phyloP scores from a whole-genome alignment of 2,113 vertebrate genomes.

The Chlamydotis undulata region DNA sequence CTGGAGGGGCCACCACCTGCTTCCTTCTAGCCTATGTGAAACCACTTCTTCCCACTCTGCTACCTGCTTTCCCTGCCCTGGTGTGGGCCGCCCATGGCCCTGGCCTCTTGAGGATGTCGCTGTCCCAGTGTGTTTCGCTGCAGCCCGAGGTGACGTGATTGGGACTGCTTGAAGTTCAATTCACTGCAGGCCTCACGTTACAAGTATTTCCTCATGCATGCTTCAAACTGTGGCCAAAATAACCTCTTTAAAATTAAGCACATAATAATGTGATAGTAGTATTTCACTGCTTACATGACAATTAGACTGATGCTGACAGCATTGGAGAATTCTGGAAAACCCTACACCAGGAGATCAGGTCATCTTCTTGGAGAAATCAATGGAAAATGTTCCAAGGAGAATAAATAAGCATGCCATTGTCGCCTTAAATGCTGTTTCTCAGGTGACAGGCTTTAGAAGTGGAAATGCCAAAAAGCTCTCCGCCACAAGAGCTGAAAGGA shows the following conservation, averaged over 20 bases:
- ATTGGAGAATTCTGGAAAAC: not conserved
- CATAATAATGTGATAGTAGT: not conserved
- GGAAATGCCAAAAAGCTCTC: not conserved
- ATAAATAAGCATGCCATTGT: not conserved
- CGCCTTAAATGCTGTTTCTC: not conserved
- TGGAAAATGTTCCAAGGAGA: not conserved
- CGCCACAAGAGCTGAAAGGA: not conserved
- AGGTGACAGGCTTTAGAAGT: not conserved
- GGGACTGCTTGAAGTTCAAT: not conserved
- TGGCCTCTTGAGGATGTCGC: no score
- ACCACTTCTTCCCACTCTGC: not conserved
- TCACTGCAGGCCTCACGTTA: not conserved
- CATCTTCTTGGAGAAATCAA: not conserved
- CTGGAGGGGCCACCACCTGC: no score
- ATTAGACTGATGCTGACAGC: not conserved
- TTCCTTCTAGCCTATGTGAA: not conserved
- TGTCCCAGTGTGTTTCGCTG: fast-evolving
- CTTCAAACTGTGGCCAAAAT: not conserved
- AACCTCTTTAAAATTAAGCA: not conserved
- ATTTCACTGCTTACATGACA: not conserved
- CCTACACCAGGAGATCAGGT: not conserved
- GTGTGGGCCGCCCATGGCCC: no score
- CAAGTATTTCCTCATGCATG: not conserved
- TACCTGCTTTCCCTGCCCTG: not conserved
- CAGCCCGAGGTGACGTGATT: not conserved